Base-by-base conservation (phyloP, 64 coral and sea anemone species). In the Porites lutea region DNA sequence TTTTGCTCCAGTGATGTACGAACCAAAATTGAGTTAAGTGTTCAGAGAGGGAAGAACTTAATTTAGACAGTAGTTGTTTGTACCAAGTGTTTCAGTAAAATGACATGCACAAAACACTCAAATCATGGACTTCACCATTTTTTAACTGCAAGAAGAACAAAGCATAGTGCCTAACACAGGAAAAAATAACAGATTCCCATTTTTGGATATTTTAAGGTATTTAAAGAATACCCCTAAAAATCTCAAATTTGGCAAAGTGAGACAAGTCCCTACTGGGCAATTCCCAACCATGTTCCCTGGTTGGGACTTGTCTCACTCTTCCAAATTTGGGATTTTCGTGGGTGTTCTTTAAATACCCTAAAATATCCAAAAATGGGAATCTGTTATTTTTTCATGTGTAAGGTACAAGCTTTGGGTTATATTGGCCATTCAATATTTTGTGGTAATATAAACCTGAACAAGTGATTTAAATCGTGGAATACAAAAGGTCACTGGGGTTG, bases 41-140 rank as follows among this genome's bases (percentile, higher is more conserved):
- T 71, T 71, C 2, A 71, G 67, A 71, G 19, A 21, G 67, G 67
- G 19, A 71, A 71, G 67, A 71, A 19, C 67, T 27, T 71, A 21
- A 71, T 71, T 71, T 71, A 71, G 16, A 71, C 67, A 4, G 67
- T 71, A 71, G 65, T 67, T 67, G 65, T 67, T 67, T 67, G 65
- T 67, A 67, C 65, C 65, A 67, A 67, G 65, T 67, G 65, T 67
- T 67, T 67, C 65, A 67, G 65, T 67, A 67, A 67, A 67, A 67
- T 67, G 65, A 67, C 65, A 67, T 19, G 65, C 65, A 14, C 65
- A 67, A 67, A 67, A 67, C 65, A 67, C 65, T 67, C 65, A 67
- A 67, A 67, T 67, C 65, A 67, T 67, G 65, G 65, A 67, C 21
- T 67, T 67, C 65, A 67, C 65, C 65, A 67, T 67, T 67, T 67